Base-by-base conservation (phyloP, 35 echinoderm and acorn worm species). In the Amphiura filiformis region DNA sequence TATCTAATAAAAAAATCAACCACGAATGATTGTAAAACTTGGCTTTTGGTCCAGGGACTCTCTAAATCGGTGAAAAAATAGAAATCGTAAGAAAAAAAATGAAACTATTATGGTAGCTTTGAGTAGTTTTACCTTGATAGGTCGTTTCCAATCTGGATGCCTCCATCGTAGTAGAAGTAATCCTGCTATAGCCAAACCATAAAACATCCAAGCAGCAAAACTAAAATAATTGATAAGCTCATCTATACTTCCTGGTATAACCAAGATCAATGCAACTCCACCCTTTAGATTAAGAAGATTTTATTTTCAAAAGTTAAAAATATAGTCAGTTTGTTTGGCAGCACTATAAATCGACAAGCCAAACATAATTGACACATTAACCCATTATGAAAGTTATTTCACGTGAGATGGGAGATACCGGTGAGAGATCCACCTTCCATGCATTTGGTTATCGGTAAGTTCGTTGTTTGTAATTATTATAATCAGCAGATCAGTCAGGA, bases 161-260 rank as follows among this genome's bases (percentile, higher is more conserved):
- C 17, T 88, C 3, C 49, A 93, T 56, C 91, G 31, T 13, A 93
- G 80, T 39, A 88, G 47, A 15, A 93, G 39, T 28, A 93, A 78
- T 9, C 79, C 86, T 28, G 70, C 32, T 0, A 82, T 34, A 4
- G 85, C 81, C 30, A 39, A 39, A 15, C 91, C 91, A 65, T 93
- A 93, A 86, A 93, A 93, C 13, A 93, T 39, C 91, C 91, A 93
- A 30, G 91, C 80, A 38, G 91, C 61, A 64, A 93, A 93, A 75
- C 91, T 93, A 75, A 93, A 93, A 57, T 93, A 93, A 40, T 93
- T 93, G 20, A 93, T 34, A 38, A 93, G 56, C 32, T 79, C 75
- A 64, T 93, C 91, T 79, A 93, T 77, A 36, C 76, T 75, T 14
- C 39, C 76, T 38, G 91, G 80, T 0, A 93, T 77, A 37, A 93